These are phyloP conservation scores for Clangula hyemalis DNA, from an alignment of 2,797 vertebrate species.

Conservation along the genomic window DNA sequence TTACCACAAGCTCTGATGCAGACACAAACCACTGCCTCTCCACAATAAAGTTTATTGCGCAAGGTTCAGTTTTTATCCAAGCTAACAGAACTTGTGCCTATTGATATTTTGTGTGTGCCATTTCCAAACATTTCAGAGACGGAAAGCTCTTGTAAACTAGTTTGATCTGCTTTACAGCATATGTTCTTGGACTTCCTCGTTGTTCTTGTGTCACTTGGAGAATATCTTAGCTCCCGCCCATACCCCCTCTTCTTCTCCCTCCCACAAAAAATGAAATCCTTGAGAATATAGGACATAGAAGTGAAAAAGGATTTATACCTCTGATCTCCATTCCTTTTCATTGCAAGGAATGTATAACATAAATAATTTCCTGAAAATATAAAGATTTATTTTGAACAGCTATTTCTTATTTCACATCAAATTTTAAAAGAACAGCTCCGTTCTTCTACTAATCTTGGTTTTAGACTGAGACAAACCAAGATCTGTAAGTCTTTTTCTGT, in stretches of 20 bases:
- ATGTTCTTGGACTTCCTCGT: background rate
- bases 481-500: fast-evolving
- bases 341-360: background rate
- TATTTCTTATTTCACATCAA: background rate
- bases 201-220: background rate
- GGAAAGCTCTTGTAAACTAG: background rate
- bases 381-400: background rate
- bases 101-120: background rate
- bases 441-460: background rate
- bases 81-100: background rate
- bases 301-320: background rate
- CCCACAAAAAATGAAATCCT: background rate
- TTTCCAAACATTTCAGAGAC: background rate
- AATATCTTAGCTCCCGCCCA: background rate
- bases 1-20: background rate
- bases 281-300: background rate
- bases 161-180: background rate
- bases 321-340: background rate
- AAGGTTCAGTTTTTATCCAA: background rate
- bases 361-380: background rate
- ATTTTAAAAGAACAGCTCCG: fast-evolving
- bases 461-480: background rate
- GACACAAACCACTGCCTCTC: background rate
- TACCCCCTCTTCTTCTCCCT: too few relatives aligned
- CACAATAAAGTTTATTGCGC: background rate